Evolutionary conservation across 2,797 vertebrate genomes (phyloP).

Genomic region (Coluber constrictor): DNA sequence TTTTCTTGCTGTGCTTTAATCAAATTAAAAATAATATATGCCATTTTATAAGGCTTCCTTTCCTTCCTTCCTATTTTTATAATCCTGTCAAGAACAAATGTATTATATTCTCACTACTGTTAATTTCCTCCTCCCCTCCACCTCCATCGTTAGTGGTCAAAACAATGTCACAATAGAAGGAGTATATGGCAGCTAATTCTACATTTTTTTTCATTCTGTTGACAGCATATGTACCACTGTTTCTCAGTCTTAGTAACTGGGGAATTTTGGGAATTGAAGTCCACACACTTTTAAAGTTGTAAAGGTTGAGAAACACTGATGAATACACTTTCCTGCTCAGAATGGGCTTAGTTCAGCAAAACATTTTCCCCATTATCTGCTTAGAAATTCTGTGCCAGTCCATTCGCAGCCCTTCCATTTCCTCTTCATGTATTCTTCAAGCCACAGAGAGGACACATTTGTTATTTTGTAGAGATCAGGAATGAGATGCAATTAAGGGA

Average conservation of each 20-base stretch:
- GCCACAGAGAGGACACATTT: conserved; percentile 61
- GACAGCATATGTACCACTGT: background rate
- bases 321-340: conserved; percentile 50
- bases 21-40: conserved; percentile 44
- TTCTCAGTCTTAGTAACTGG: background rate
- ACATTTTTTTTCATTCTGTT: conserved; percentile 44
- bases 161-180: conserved; percentile 58
- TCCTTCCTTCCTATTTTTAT: conserved; percentile 4
- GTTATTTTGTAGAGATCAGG: conserved; percentile 77
- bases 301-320: background rate
- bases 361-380: conserved; percentile 74
- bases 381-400: conserved; percentile 71
- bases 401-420: conserved; percentile 68
- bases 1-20: conserved; percentile 44
- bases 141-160: conserved; percentile 2
- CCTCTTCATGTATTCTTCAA: conserved; percentile 71
- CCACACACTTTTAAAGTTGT: background rate
- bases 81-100: conserved; percentile 56
- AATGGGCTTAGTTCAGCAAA: conserved; percentile 66
- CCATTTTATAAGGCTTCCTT: conserved; percentile 35
- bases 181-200: conserved; percentile 47
- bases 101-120: conserved; percentile 57
- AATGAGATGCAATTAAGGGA: conserved; percentile 81
- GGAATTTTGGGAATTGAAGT: background rate
- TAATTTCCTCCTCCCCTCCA: background rate